Evolutionary conservation across 1,140 invertebrate species (phyloP).

Genomic region (Tetragonula clypearis): DNA sequence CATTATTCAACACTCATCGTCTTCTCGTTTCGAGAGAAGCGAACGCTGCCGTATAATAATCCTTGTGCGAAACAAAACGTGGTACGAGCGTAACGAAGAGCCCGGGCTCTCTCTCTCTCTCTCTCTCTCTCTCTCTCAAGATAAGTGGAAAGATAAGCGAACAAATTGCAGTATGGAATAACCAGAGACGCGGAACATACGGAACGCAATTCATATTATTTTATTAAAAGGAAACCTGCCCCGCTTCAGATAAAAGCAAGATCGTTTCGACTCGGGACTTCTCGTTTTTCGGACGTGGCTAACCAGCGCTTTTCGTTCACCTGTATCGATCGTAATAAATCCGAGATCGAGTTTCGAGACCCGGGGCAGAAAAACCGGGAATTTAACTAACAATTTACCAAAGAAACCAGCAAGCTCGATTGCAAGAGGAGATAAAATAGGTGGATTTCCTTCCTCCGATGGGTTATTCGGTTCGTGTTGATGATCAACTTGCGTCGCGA

Average conservation of each 20-base stretch:
- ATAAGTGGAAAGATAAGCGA: conserved; percentile 34
- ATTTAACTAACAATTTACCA: too few relatives aligned
- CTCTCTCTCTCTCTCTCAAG: not conserved
- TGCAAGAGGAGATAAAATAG: too few relatives aligned
- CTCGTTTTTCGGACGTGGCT: too few relatives aligned
- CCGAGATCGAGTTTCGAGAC: too few relatives aligned
- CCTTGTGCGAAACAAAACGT: not conserved
- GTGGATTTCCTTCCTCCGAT: not conserved
- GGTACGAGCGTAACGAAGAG: conserved; percentile 18
- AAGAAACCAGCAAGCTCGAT: too few relatives aligned
- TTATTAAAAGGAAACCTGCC: not conserved
- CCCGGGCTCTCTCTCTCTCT: not conserved
- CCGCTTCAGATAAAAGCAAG: not conserved
- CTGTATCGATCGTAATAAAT: too few relatives aligned
- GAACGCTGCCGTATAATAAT: conserved; percentile 17
- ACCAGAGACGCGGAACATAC: not conserved
- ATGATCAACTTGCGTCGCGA: not conserved
- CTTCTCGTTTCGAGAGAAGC: conserved; percentile 21
- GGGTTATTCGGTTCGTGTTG: not conserved
- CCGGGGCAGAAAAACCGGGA: too few relatives aligned
- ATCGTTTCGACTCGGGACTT: not conserved
- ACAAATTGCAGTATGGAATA: conserved; percentile 21
- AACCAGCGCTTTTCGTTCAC: too few relatives aligned
- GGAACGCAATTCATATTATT: not conserved
- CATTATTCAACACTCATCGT: conserved; percentile 27